These are phyloP conservation scores for Agrilus cyanescens DNA, from an alignment of 2,888 invertebrate genomes.

Conservation along the genomic window DNA sequence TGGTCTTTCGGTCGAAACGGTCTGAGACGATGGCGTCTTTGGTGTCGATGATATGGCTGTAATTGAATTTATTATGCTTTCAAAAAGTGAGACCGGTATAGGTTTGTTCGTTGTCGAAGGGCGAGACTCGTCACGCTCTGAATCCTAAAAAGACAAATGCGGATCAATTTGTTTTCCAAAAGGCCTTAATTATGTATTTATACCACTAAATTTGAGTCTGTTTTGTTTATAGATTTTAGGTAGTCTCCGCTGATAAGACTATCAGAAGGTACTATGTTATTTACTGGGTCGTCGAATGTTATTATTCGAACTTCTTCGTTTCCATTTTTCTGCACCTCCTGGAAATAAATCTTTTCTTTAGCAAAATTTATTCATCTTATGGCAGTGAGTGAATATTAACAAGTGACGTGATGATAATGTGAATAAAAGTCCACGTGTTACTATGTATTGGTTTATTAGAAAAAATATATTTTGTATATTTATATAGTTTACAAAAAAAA, in stretches of 20 bases:
- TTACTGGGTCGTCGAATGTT: conserved; percentile 32
- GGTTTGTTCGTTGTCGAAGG: conserved; percentile 22
- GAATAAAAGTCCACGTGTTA: too few species aligned
- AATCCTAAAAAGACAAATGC: conserved; percentile 8
- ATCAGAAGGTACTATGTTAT: conserved; percentile 31
- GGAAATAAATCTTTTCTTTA: too few species aligned
- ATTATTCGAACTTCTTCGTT: conserved; percentile 30
- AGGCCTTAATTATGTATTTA: too few species aligned
- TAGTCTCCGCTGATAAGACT: conserved; percentile 31
- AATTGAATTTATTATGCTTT: conserved; percentile 34
- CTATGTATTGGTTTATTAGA: too few species aligned
- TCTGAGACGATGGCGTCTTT: conserved; percentile 7
- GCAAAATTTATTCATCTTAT: too few species aligned
- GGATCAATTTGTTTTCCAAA: too few species aligned
- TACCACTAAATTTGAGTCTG: conserved; percentile 1
- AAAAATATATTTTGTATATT: too few species aligned
- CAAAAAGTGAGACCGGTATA: conserved; percentile 31
- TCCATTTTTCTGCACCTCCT: conserved; percentile 4
- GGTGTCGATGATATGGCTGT: conserved; percentile 28
- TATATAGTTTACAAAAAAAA: too few species aligned
- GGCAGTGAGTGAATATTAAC: too few species aligned
- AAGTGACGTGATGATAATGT: too few species aligned
- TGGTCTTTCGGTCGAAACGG: conserved; percentile 16
- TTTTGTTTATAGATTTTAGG: conserved; percentile 21
- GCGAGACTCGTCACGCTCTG: conserved; percentile 9